Evolutionary conservation across 2,888 invertebrate species (phyloP), one percentile per base, ranked within the genome.

Genomic region (Ametastegia equiseti): DNA sequence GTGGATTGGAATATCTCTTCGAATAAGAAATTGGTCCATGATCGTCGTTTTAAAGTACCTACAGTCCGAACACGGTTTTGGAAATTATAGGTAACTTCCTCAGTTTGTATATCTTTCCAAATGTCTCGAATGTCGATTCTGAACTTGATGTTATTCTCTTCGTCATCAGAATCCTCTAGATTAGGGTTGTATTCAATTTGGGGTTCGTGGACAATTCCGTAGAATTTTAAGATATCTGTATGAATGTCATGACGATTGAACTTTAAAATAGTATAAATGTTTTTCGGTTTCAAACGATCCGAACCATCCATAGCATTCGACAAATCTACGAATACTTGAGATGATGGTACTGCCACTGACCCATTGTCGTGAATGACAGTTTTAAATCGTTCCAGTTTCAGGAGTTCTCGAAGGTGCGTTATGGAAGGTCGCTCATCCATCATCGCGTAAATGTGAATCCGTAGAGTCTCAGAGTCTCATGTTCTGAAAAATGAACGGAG

Each of bases 181-280:
- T 15, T 45, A 2, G 15, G 11, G 15, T 45, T 15, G 9, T 7
- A 13, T 7, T 45, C 15, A 13, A 45, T 45, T 45, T 11, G 45
- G 15, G 45, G 45, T 45, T 45, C 45, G 15, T 45, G 3, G 15
- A 45, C 15, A 15, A 45, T 45, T 11, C 0, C 45, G 2, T 13
- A 45, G 45, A 13, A 2, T 45, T 45, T 13, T 0, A 45, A 15
- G 45, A 13, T 15, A 13, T 45, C 45, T 1, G 45, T 45, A 2
- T 45, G 15, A 45, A 69, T 23, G 27, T 69, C 42, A 9, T 69
- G 42, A 23, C 69, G 39, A 23, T 69, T 69, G 5, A 15, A 69
- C 27, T 69, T 69, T 23, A 69, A 42, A 42, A 69, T 69, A 6
- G 69, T 69, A 63, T 63, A 63, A 63, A 63, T 63, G 30, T 63